Percentiles rank a stretch among this genome's conserved stretches.
These are phyloP conservation scores for Pelusios castaneus DNA, from an alignment of 2,113 vertebrate species.

Conservation along the genomic window DNA sequence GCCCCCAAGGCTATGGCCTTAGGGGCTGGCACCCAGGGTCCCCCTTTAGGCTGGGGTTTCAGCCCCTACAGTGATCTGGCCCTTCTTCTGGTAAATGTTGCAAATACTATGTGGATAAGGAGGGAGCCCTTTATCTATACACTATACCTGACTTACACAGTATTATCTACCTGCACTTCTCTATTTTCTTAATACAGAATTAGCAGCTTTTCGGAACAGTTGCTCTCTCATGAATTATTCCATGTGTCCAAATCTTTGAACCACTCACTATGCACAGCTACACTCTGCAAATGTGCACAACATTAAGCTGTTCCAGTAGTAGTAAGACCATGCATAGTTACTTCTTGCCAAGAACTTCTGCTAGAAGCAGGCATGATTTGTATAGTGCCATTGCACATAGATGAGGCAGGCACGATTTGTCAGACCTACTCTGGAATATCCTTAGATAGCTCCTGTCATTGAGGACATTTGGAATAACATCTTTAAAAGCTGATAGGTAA, in stretches of 20 bases:
- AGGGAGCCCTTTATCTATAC: background rate
- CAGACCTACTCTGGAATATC: background rate
- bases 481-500: background rate
- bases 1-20: no score
- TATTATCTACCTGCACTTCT: background rate
- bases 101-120: background rate
- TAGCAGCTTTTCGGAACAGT: background rate
- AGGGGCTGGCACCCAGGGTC: no score
- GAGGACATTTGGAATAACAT: background rate
- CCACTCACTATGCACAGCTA: background rate
- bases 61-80: no score
- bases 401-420: fast-evolving
- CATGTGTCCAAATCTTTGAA: background rate
- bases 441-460: background rate
- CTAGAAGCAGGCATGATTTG: background rate
- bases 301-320: background rate
- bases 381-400: background rate
- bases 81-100: background rate
- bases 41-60: no score
- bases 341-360: background rate
- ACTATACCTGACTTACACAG: background rate
- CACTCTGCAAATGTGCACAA: no score
- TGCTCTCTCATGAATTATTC: background rate
- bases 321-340: background rate
- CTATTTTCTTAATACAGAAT: background rate